These are phyloP conservation scores for Dermolepida albohirtum DNA, from an alignment of 2,888 invertebrate genomes.

Conservation along the genomic window DNA sequence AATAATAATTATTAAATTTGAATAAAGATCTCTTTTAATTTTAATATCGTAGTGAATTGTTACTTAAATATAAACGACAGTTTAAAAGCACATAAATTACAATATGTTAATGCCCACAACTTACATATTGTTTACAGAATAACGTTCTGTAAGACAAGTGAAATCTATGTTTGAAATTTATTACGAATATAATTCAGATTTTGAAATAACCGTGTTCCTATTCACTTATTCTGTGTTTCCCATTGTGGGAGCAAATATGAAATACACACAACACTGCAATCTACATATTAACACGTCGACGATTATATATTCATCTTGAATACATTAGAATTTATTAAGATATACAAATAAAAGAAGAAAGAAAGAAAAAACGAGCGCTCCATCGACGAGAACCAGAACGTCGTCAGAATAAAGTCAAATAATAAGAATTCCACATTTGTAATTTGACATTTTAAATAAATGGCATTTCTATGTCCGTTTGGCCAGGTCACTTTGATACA, in stretches of 20 bases:
- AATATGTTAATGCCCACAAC: too few species aligned
- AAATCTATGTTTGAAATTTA: constrained; percentile 13
- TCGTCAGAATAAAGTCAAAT: not conserved
- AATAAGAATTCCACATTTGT: constrained; percentile 28
- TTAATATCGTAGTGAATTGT: too few species aligned
- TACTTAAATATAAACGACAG: too few species aligned
- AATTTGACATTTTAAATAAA: constrained; percentile 45
- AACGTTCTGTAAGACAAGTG: constrained; percentile 4
- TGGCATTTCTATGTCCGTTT: constrained; percentile 50
- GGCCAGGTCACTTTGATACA: constrained; percentile 48
- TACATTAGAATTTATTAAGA: constrained; percentile 31
- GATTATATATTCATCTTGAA: constrained; percentile 25
- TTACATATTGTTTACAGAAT: constrained; percentile 3
- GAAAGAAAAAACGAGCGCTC: not conserved
- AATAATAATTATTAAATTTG: too few species aligned
- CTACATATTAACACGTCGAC: constrained; percentile 27
- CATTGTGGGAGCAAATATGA: constrained; percentile 17
- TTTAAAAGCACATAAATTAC: too few species aligned
- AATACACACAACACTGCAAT: constrained; percentile 24
- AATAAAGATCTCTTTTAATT: too few species aligned
- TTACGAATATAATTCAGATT: not conserved
- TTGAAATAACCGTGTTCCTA: constrained; percentile 1
- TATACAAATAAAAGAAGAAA: constrained; percentile 16
- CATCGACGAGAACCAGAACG: not conserved
- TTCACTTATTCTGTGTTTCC: constrained; percentile 3